Base-by-base conservation (phyloP, 2,113 vertebrate genomes). In the Sinosuthora webbiana region DNA sequence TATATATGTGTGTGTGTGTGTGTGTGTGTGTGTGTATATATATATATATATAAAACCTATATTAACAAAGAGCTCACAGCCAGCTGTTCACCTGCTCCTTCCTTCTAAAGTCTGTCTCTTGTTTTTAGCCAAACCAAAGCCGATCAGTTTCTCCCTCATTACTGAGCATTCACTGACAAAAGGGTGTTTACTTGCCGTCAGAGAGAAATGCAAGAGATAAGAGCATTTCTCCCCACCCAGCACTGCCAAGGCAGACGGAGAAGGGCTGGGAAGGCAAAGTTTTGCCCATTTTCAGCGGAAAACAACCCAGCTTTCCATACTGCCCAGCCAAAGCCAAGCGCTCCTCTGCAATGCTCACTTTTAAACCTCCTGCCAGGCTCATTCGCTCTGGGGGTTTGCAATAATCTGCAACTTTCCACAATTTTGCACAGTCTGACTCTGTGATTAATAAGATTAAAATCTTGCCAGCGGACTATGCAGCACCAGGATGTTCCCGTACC, bases 21-120 rank as follows among this genome's bases (percentile, higher is more conserved):
- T 27, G 1, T 18, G 13, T 8, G 6, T 27, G 6, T 33, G 6
- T 45, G 1, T 37, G 5, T 35, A n/a, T n/a, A n/a, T n/a, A n/a
- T n/a, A n/a, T n/a, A n/a, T n/a, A n/a, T n/a, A n/a, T n/a, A 12
- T 11, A 56, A 2, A 52, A 47, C 7, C n/a, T 49, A 9, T 42
- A 31, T 23, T 56, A 69, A 56, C n/a, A 77, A 81, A 57, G 39
- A 50, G 47, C 67, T 90, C 50, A 19, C 1, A 67, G 59, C 17
- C 24, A 33, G 9, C 31, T 65, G 16, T 64, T 79, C 92, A 93
- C 90, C 82, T 91, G 92, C 70, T 91, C 14, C 70, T 76, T 69
- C 76, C 52, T 83, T 39, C n/a, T 5, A 1, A 7, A 2, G 16
- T 25, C 74, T 33, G 67, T 11, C 50, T 67, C 47, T 47, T 55